Conservation (phyloP, 2,888 invertebrate genomes). For the Platyscelio sp. region DNA sequence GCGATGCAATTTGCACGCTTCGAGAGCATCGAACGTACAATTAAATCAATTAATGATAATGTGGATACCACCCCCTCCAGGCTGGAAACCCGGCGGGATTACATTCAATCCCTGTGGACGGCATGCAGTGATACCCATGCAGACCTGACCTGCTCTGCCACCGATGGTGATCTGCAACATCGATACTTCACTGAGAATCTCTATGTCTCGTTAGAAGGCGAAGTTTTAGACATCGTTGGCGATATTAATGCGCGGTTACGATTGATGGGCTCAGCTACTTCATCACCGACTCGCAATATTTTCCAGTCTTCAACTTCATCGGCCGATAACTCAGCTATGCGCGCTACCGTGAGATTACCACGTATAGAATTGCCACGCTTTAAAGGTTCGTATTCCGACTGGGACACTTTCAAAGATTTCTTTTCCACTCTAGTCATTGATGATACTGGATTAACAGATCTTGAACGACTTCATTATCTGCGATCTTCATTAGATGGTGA, state of each 20-base stretch:
- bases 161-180: not conserved
- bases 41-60: not conserved
- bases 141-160: not conserved
- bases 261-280: not conserved
- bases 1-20: not conserved
- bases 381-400: conserved; percentile 7
- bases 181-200: conserved; percentile 12
- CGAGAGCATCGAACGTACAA: not conserved
- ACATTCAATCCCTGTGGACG: conserved; percentile 9
- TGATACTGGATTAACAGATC: not conserved
- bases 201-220: not conserved
- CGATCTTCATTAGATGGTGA: conserved; percentile 4
- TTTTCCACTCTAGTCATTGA: not conserved
- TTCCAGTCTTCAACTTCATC: not conserved
- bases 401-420: conserved; percentile 20
- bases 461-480: conserved; percentile 17
- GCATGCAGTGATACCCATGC: not conserved
- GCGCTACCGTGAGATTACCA: not conserved
- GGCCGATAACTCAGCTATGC: not conserved
- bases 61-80: not conserved
- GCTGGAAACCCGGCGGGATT: conserved; percentile 14
- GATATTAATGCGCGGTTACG: not conserved
- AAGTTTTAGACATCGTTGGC: not conserved
- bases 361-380: not conserved
- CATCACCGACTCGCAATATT: not conserved